A percentile compares a stretch with the other conserved stretches of the same genome.
These are phyloP conservation scores for Mareca penelope DNA, from an alignment of 2,797 vertebrate genomes.

Conservation along the genomic window DNA sequence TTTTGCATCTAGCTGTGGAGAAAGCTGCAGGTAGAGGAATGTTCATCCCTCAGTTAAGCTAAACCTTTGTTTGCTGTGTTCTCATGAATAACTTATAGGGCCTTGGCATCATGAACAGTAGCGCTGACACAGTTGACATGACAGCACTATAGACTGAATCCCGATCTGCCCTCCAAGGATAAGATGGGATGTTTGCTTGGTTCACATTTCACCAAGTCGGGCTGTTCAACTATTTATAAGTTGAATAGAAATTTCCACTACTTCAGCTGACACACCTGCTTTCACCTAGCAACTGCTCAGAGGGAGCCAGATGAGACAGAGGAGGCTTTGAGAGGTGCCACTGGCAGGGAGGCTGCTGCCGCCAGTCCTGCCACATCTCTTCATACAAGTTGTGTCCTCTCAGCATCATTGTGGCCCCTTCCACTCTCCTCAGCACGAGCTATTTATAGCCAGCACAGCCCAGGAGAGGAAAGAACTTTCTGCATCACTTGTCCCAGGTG, in stretches of 20 bases:
- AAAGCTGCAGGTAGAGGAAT: conserved; percentile 63
- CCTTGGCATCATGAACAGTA: conserved; percentile 82
- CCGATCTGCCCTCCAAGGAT: conserved; percentile 85
- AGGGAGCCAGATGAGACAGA: conserved; percentile 39
- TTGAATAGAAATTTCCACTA: conserved; percentile 92
- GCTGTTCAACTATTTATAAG: conserved; percentile 95
- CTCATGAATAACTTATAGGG: conserved; percentile 87
- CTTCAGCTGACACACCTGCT: conserved; percentile 80
- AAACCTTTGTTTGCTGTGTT: conserved; percentile 75
- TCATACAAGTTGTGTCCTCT: neutral
- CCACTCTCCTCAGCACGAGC: neutral
- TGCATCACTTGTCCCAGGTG: fast-evolving
- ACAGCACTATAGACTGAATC: conserved; percentile 81
- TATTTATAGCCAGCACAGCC: neutral
- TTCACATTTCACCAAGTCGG: conserved; percentile 89
- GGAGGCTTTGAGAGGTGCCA: neutral
- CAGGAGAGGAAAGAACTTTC: neutral
- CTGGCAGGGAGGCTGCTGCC: neutral
- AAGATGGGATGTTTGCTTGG: conserved; percentile 89
- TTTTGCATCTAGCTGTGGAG: conserved; percentile 40
- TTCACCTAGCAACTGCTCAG: conserved; percentile 81
- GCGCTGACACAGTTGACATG: conserved; percentile 86
- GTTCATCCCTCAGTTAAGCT: conserved; percentile 65
- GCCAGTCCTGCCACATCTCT: neutral
- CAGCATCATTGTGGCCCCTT: neutral